Base-by-base conservation (phyloP, 2,888 invertebrate species). In the Lypha dubia region DNA sequence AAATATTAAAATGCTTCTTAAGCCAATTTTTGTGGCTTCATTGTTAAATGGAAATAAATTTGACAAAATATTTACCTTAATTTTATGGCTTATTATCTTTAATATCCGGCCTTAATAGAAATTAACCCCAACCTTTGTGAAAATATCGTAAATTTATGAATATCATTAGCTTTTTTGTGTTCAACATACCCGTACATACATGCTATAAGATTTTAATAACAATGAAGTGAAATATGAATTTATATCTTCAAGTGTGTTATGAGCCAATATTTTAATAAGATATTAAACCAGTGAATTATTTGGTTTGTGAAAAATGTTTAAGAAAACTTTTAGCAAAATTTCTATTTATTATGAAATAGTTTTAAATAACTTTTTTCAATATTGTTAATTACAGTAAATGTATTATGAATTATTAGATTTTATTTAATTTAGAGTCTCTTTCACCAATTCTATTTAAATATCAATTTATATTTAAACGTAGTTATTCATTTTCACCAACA, bases 51-150 rank as follows among this genome's bases (percentile, higher is more conserved):
- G 46, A 58, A 51, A 24, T 11, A 65, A 77, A 58, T 58, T 60
- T 62, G 20, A 74, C 53, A 32, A 71, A 73, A 73, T 73, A 46
- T 74, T 84, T 81, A 77, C 84, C 84, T 81, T 84, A 84, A 84
- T 84, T 84, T 81, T 68, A 84, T 81, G 84, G 73, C 77, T 74
- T 68, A 77, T 84, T 81, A 84, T 77, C 49, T 63, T 22, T 77
- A 70, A 63, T 70, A 44, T 1, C n/a, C 49, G 20, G 24, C 49
- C 28, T 46, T 51, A 51, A 35, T n/a, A 46, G 22, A 15, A 20
- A 70, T 70, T 41, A 62, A 70, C 3, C 46, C 20, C 62, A 70
- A 68, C 17, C 62, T 63, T 0, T 46, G 8, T 1, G 20, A 51
- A 41, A 11, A 22, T 53, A 41, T 65, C 0, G 3, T 22, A 56